These are phyloP conservation scores for Hippocampus barbouri DNA, from an alignment of 2,113 vertebrate species.

Conservation along the genomic window DNA sequence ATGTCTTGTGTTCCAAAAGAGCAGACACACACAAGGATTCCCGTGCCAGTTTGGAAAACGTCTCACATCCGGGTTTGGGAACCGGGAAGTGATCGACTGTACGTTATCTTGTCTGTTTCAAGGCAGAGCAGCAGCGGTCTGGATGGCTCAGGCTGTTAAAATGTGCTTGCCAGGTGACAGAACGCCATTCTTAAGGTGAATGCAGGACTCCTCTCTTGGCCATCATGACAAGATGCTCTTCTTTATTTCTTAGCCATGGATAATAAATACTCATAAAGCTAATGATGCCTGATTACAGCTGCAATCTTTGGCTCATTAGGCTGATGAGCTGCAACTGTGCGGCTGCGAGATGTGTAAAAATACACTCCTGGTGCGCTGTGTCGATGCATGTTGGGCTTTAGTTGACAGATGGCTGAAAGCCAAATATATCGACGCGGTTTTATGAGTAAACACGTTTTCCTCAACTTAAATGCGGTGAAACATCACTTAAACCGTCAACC, in stretches of 20 bases:
- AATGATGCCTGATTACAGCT: conserved; percentile 80
- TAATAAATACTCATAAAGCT: conserved; percentile 83
- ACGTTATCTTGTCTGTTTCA: conserved; percentile 53
- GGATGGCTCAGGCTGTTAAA: conserved; percentile 64
- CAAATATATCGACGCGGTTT: conserved; percentile 3
- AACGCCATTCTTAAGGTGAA: conserved; percentile 75
- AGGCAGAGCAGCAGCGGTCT: conserved; percentile 42
- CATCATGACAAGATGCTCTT: conserved; percentile 71
- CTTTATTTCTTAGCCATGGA: conserved; percentile 73
- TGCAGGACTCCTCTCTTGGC: conserved; percentile 67
- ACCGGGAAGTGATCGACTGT: conserved; percentile 59
- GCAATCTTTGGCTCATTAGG: conserved; percentile 82
- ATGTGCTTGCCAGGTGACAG: conserved; percentile 71
- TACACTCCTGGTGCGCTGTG: conserved; percentile 54
- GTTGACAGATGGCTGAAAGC: conserved; percentile 35
- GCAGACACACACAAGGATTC: conserved; percentile 43
- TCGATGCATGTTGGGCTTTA: conserved; percentile 32
- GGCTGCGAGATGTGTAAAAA: conserved; percentile 71
- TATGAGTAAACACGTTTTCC: conserved; percentile 16
- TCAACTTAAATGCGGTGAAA: conserved; percentile 16
- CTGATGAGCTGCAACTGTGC: conserved; percentile 76
- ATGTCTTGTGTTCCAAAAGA: conserved; percentile 46
- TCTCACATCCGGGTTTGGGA: conserved; percentile 68
- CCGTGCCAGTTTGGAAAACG: conserved; percentile 63
- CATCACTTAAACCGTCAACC: conserved; percentile 35